Conservation (phyloP, 2,113 vertebrate species). For the Brachyhypopomus occidentalis region DNA sequence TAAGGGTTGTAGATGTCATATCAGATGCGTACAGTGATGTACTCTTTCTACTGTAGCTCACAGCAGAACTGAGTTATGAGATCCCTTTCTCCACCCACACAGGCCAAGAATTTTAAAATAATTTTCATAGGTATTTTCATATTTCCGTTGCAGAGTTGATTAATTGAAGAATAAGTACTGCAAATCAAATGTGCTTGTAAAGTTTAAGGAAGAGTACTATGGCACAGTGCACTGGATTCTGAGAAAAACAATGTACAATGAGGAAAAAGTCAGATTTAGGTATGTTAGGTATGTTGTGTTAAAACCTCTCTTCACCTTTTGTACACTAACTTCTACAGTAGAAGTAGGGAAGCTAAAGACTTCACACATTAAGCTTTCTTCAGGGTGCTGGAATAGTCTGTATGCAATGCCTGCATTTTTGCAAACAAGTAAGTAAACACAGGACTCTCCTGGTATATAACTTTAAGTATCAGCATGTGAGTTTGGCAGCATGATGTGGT, state of each 20-base stretch:
- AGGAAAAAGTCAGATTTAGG: constrained; percentile 11
- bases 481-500: neutral
- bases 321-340: constrained; percentile 8
- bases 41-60: constrained; percentile 25
- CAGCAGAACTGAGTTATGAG: constrained; percentile 15
- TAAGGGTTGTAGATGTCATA: constrained; percentile 29
- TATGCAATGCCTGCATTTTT: neutral
- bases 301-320: constrained; percentile 1
- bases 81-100: neutral
- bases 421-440: neutral
- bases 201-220: neutral
- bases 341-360: neutral
- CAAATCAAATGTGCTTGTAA: neutral
- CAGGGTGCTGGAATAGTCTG: neutral
- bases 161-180: neutral
- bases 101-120: constrained; percentile 18
- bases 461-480: neutral
- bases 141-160: constrained; percentile 16
- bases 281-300: constrained; percentile 27
- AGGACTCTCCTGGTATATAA: neutral
- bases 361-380: neutral
- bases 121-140: constrained; percentile 10
- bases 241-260: neutral
- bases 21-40: constrained; percentile 19
- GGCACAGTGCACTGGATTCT: neutral